A percentile compares a stretch with the other conserved stretches of the same genome.
phyloP scores from a whole-genome alignment of 2,888 invertebrate genomes.

The Patella depressa region DNA sequence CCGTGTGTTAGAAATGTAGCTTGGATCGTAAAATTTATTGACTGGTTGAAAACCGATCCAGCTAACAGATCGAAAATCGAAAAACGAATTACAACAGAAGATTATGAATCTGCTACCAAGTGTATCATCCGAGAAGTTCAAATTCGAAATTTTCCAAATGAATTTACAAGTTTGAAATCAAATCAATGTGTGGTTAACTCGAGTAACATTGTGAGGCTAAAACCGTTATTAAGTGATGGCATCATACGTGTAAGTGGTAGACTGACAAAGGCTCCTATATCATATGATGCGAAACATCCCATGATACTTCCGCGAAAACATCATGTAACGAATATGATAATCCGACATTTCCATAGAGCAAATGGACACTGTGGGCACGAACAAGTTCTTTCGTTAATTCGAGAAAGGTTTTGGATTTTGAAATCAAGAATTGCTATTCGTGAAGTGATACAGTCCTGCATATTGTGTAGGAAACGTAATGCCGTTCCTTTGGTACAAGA shows the following conservation, averaged over 20 bases:
- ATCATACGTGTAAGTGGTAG: neutral
- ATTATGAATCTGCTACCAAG: neutral
- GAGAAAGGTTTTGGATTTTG: neutral
- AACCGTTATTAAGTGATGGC: neutral
- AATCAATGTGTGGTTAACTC: neutral
- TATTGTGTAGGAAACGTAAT: neutral
- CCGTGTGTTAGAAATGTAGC: neutral
- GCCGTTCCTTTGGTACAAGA: neutral
- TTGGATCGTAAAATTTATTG: neutral
- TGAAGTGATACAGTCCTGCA: neutral
- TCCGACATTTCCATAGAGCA: neutral
- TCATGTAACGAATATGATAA: neutral
- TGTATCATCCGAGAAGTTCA: neutral
- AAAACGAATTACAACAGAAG: neutral
- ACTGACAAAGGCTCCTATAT: neutral
- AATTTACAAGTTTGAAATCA: neutral
- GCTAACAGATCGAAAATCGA: neutral
- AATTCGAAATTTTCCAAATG: slow-evolving; percentile 3
- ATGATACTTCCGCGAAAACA: neutral
- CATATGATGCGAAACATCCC: neutral
- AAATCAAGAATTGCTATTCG: neutral
- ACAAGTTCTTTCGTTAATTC: neutral
- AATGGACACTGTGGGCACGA: neutral
- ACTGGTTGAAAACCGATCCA: neutral
- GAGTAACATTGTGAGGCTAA: neutral